Evolutionary conservation across 2,888 invertebrate genomes (phyloP).

Genomic region (Spodoptera littoralis): DNA sequence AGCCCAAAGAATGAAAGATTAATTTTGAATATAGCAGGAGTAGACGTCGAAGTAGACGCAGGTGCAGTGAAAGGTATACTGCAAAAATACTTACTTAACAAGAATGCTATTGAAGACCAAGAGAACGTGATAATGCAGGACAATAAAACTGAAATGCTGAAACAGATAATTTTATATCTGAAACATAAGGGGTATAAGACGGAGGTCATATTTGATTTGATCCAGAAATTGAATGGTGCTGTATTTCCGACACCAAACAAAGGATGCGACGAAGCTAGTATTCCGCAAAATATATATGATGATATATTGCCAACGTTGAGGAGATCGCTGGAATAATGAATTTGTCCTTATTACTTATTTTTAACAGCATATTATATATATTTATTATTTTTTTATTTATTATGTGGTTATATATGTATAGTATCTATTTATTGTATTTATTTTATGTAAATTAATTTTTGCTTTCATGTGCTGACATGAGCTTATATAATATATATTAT

Average conservation of each 20-base stretch:
- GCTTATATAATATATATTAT: not conserved
- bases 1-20: constrained; percentile 4
- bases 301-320: constrained; percentile 29
- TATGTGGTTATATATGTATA: not conserved
- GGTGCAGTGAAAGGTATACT: constrained; percentile 19
- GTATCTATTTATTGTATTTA: too few relatives aligned
- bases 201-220: constrained; percentile 12
- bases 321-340: constrained; percentile 15
- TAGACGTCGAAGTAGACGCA: constrained; percentile 19
- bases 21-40: constrained; percentile 11
- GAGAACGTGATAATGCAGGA: constrained; percentile 5
- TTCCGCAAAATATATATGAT: constrained; percentile 21
- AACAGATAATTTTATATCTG: constrained; percentile 16
- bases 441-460: too few relatives aligned
- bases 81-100: constrained; percentile 13
- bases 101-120: constrained; percentile 10
- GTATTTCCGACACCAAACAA: constrained; percentile 10
- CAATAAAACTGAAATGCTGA: constrained; percentile 26
- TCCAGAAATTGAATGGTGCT: constrained; percentile 14
- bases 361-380: too few relatives aligned
- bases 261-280: constrained; percentile 6
- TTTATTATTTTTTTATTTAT: not conserved
- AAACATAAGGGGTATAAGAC: constrained; percentile 24
- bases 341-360: not conserved
- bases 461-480: not conserved